Percentiles rank a stretch among this genome's conserved stretches.
Evolutionary conservation across 2,888 invertebrate genomes (phyloP).

Genomic region (Dicycla oo): DNA sequence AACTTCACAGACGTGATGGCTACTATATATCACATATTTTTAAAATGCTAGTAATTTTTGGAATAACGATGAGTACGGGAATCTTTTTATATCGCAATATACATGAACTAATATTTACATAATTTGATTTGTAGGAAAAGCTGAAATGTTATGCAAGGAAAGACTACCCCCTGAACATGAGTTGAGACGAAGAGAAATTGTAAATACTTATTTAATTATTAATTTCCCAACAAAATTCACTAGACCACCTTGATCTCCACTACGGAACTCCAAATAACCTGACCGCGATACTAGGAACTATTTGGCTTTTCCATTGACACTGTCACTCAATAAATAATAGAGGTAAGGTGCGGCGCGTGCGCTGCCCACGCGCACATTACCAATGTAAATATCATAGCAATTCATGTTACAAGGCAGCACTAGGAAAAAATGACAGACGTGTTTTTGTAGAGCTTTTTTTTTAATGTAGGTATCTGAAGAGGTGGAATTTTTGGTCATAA

Average conservation of each 20-base stretch:
- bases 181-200: no score
- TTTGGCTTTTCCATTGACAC: constrained; percentile 74
- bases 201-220: no score
- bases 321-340: constrained; percentile 73
- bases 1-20: not conserved
- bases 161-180: no score
- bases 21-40: not conserved
- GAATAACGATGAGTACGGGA: not conserved
- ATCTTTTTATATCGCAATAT: not conserved
- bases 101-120: no score
- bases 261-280: constrained; percentile 56
- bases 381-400: constrained; percentile 75
- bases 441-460: constrained; percentile 44
- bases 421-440: constrained; percentile 30
- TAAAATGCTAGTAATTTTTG: not conserved
- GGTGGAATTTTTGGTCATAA: constrained; percentile 6
- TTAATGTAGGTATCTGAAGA: not conserved
- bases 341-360: constrained; percentile 79
- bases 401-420: constrained; percentile 58
- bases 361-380: constrained; percentile 79
- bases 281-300: constrained; percentile 62
- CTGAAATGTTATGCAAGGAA: no score
- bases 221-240: not conserved
- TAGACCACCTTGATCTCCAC: not conserved
- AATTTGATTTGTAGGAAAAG: no score